Evolutionary conservation across 2,888 invertebrate species (phyloP).

Genomic region (Andricus curvator): DNA sequence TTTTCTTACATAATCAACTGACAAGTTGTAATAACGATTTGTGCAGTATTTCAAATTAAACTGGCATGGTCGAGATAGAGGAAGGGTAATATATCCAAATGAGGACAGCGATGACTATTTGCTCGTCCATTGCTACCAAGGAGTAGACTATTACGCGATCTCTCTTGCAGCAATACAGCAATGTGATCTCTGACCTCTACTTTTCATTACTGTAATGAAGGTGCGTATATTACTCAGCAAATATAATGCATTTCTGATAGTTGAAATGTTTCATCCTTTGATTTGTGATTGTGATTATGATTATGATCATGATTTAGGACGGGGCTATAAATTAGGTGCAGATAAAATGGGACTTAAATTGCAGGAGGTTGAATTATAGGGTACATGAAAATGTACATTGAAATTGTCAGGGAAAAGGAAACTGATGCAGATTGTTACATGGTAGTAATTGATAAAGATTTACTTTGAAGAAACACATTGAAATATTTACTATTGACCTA

Average conservation of each 20-base stretch:
- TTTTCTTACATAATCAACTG: slow-evolving; percentile 10
- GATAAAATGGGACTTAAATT: background rate
- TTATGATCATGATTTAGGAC: background rate
- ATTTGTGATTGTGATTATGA: background rate
- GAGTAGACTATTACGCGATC: slow-evolving; percentile 23
- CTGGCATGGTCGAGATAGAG: background rate
- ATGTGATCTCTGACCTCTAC: slow-evolving; percentile 33
- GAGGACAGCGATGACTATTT: slow-evolving; percentile 13
- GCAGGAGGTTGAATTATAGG: background rate
- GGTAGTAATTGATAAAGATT: background rate
- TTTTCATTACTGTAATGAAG: slow-evolving; percentile 27
- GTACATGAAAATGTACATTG: background rate
- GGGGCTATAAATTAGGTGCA: background rate
- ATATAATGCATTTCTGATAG: slow-evolving; percentile 22
- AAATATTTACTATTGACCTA: too few relatives aligned
- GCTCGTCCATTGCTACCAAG: slow-evolving; percentile 10
- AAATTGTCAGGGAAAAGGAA: background rate
- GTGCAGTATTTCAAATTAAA: slow-evolving; percentile 18
- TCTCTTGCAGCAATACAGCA: slow-evolving; percentile 7
- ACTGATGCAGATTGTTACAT: background rate
- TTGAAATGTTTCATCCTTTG: background rate
- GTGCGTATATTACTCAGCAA: background rate
- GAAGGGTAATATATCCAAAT: slow-evolving; percentile 16
- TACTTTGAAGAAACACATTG: too few relatives aligned
- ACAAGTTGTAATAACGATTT: slow-evolving; percentile 24